Percentiles rank a stretch among this genome's conserved stretches.
These are phyloP conservation scores for Coleophora flavipennella DNA, from an alignment of 2,888 invertebrate genomes.

Conservation along the genomic window DNA sequence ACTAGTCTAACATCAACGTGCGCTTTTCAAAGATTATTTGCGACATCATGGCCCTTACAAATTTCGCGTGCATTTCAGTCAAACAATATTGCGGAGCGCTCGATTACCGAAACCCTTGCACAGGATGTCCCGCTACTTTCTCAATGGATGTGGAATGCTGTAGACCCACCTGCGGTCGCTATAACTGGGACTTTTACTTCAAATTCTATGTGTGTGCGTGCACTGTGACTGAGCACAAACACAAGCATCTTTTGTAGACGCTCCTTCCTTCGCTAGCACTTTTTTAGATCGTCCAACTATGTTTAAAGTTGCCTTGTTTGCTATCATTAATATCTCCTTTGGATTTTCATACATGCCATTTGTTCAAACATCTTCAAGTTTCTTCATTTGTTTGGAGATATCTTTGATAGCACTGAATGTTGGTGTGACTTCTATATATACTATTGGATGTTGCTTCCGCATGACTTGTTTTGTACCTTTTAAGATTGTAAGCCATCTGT, in stretches of 20 bases:
- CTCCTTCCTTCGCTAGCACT: constrained; percentile 71
- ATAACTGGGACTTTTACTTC: constrained; percentile 33
- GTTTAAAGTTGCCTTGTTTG: constrained; percentile 37
- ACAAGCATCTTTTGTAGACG: constrained; percentile 59
- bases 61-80: constrained; percentile 10
- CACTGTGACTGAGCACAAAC: constrained; percentile 60
- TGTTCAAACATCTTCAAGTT: constrained; percentile 7
- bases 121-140: constrained; percentile 56
- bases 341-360: constrained; percentile 2
- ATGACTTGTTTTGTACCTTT: constrained; percentile 31
- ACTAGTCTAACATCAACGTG: background rate
- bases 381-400: no score
- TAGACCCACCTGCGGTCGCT: constrained; percentile 41
- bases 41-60: background rate
- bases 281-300: constrained; percentile 70
- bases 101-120: constrained; percentile 44
- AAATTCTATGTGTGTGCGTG: constrained; percentile 56
- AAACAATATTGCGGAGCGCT: constrained; percentile 53
- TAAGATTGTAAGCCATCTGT: no score
- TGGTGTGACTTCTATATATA: constrained; percentile 7
- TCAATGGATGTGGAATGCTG: constrained; percentile 66
- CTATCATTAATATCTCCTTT: constrained; percentile 14
- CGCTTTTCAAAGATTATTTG: constrained; percentile 7
- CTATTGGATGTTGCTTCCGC: constrained; percentile 46
- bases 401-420: background rate